phyloP scores from a whole-genome alignment of 1,140 invertebrate genomes.

The Lithobius niger region DNA sequence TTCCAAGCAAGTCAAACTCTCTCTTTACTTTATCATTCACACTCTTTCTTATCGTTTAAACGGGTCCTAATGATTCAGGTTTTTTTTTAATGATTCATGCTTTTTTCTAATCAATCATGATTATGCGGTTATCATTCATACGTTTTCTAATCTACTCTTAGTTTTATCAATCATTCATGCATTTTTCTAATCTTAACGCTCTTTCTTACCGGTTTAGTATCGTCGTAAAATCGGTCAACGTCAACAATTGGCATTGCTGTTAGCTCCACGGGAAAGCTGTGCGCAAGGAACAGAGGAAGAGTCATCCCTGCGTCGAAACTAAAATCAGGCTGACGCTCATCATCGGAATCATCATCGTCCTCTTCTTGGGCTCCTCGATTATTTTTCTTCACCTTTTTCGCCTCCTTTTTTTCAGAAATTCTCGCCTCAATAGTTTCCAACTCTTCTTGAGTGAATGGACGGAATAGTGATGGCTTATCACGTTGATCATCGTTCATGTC shows the following conservation, averaged over 20 bases:
- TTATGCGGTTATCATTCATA: neutral
- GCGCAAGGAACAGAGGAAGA: slow-evolving; percentile 73
- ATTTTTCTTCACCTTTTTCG: slow-evolving; percentile 81
- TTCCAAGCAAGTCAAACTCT: too few relatives aligned
- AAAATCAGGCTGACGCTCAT: slow-evolving; percentile 75
- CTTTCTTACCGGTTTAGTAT: slow-evolving; percentile 58
- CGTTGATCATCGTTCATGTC: too few relatives aligned
- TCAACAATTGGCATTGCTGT: slow-evolving; percentile 87
- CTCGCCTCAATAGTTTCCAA: slow-evolving; percentile 81
- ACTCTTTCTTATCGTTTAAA: too few relatives aligned
- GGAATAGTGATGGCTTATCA: too few relatives aligned
- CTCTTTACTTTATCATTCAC: too few relatives aligned
- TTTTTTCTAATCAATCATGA: neutral
- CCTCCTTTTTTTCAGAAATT: slow-evolving; percentile 88
- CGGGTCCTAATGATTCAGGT: too few relatives aligned
- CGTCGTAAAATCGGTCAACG: slow-evolving; percentile 84
- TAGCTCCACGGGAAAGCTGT: slow-evolving; percentile 77
- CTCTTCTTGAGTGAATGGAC: slow-evolving; percentile 94
- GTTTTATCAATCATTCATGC: too few relatives aligned
- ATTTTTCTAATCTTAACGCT: neutral
- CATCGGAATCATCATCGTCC: slow-evolving; percentile 72
- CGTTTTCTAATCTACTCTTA: neutral
- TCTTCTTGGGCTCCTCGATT: slow-evolving; percentile 86
- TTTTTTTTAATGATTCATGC: too few relatives aligned
- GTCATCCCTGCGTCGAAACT: slow-evolving; percentile 83